Conservation (phyloP, 2,113 vertebrate genomes). For the Orientallactaga bullata region DNA sequence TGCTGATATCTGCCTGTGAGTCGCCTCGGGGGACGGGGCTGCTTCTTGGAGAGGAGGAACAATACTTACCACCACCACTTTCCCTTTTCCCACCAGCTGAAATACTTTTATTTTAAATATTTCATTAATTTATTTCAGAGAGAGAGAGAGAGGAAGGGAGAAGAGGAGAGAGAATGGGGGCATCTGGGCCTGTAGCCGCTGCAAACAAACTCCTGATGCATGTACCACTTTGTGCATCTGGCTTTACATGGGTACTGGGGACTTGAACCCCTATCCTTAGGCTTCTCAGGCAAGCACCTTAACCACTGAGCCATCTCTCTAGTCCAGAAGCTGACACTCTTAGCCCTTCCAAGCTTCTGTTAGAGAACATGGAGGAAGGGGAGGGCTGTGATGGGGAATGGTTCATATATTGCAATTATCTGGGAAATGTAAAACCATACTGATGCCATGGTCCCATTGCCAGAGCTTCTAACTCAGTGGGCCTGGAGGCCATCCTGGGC, state of each 20-base stretch:
- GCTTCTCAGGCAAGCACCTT: too few relatives aligned
- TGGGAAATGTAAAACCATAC: not conserved
- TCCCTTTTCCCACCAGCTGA: not conserved
- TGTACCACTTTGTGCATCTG: too few relatives aligned
- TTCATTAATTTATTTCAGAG: too few relatives aligned
- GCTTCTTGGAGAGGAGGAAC: not conserved
- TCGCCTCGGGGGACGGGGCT: not conserved
- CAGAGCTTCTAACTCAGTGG: not conserved
- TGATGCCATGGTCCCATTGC: not conserved
- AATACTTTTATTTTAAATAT: not conserved
- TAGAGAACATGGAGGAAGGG: not conserved
- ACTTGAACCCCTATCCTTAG: too few relatives aligned
- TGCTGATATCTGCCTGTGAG: not conserved
- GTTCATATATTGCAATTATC: not conserved
- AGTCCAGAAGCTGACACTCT: too few relatives aligned
- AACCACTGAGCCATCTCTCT: too few relatives aligned
- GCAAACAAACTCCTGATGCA: too few relatives aligned
- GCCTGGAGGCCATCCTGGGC: too few relatives aligned
- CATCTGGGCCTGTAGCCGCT: too few relatives aligned
- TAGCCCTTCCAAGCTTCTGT: not conserved
- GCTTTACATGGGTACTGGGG: too few relatives aligned
- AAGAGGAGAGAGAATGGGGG: too few relatives aligned
- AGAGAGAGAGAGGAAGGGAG: too few relatives aligned
- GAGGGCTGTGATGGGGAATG: fast-evolving
- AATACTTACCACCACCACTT: fast-evolving